phyloP scores from a whole-genome alignment of 2,797 vertebrate species.

The Yasuhikotakia modesta region DNA sequence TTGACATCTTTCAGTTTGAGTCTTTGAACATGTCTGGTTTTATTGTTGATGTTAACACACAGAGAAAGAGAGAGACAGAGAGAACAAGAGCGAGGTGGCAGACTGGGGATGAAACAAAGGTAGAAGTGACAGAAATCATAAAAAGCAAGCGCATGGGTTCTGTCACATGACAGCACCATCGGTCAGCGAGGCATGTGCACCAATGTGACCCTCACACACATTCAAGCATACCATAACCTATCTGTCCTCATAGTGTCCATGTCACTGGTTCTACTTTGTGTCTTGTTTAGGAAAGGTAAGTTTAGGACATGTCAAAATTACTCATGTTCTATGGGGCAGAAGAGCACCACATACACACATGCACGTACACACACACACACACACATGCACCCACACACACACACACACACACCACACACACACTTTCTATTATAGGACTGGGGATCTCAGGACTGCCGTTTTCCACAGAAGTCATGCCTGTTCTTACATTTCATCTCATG shows the following conservation, averaged over 20 bases:
- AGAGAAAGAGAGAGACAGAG: not conserved
- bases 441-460: conserved; percentile 45
- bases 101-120: conserved; percentile 42
- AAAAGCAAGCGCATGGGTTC: too few species aligned
- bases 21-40: not conserved
- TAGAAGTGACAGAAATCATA: conserved; percentile 45
- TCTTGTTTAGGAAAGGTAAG: conserved; percentile 31
- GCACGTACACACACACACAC: too few species aligned
- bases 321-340: conserved; percentile 50
- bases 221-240: conserved; percentile 20
- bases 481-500: conserved; percentile 38
- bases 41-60: conserved; percentile 28
- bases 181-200: conserved; percentile 26
- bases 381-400: too few species aligned
- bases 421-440: not conserved
- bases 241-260: conserved; percentile 47
- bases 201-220: conserved; percentile 38
- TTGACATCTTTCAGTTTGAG: not conserved
- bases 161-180: conserved; percentile 16
- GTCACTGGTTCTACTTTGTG: conserved; percentile 25
- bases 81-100: not conserved
- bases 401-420: too few species aligned
- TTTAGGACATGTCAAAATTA: conserved; percentile 50
- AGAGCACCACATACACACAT: conserved; percentile 19
- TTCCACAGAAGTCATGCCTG: conserved; percentile 34